Percentiles rank a stretch among this genome's conserved stretches.
Conservation (phyloP, 2,113 vertebrate genomes). For the Rutilus rutilus region DNA sequence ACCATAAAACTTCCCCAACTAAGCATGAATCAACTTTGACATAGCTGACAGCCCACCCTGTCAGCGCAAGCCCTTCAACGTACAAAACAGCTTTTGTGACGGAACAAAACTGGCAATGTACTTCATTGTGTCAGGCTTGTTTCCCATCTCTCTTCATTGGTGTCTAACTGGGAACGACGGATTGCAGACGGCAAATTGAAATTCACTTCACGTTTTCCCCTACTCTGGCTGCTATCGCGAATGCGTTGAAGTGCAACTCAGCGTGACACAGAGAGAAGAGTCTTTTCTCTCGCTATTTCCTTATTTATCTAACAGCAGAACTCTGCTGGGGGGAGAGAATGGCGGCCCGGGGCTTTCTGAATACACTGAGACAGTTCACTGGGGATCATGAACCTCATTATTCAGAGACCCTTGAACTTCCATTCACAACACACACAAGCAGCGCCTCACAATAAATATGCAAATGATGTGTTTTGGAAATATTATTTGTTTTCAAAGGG, state of each 20-base stretch:
- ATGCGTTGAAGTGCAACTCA: slow-evolving; percentile 48
- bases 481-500: background rate
- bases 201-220: slow-evolving; percentile 57
- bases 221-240: background rate
- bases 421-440: slow-evolving; percentile 7
- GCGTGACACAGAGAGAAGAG: slow-evolving; percentile 42
- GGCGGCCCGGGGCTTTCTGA: background rate
- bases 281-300: slow-evolving; percentile 43
- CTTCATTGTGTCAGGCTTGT: slow-evolving; percentile 56
- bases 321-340: slow-evolving; percentile 29
- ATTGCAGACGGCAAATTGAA: slow-evolving; percentile 39
- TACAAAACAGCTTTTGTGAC: slow-evolving; percentile 60
- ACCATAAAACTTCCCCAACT: slow-evolving; percentile 4
- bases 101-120: slow-evolving; percentile 61
- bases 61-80: slow-evolving; percentile 48
- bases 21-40: slow-evolving; percentile 13
- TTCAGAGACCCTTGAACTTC: slow-evolving; percentile 3
- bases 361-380: background rate
- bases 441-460: background rate
- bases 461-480: background rate
- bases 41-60: slow-evolving; percentile 41
- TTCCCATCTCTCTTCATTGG: slow-evolving; percentile 41
- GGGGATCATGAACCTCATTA: slow-evolving; percentile 19
- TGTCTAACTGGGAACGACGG: slow-evolving; percentile 8
- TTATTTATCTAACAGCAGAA: slow-evolving; percentile 57